A percentile compares a stretch with the other conserved stretches of the same genome.
Conservation (phyloP, 2,113 vertebrate genomes). For the Pedionomus torquatus region DNA sequence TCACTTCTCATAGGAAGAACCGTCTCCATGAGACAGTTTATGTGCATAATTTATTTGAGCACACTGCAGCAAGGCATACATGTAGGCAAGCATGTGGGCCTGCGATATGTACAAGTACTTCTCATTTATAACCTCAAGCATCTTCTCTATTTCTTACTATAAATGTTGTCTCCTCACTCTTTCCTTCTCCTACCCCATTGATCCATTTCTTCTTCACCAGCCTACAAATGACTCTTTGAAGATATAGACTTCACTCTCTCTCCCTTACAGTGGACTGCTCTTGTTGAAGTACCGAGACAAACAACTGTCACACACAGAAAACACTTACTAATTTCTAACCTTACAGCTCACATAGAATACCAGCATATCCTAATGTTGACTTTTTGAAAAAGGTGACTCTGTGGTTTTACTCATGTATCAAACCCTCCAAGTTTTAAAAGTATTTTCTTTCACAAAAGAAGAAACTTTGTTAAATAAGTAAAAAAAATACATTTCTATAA, state of each 20-base stretch:
- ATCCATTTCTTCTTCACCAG: not conserved
- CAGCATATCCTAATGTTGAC: not conserved
- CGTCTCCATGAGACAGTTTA: not conserved
- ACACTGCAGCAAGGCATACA: not conserved
- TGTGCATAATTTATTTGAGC: not conserved
- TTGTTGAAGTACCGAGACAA: not conserved
- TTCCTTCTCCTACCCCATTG: not conserved
- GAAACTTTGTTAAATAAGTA: not conserved
- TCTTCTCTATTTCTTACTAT: not conserved
- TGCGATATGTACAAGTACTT: not conserved
- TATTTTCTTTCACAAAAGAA: not conserved
- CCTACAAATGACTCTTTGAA: not conserved
- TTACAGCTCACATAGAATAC: not conserved
- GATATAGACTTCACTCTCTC: not conserved
- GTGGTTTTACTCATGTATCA: not conserved
- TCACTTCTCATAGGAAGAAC: not conserved
- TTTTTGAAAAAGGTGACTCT: not conserved
- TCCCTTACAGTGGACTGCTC: not conserved
- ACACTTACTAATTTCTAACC: not conserved
- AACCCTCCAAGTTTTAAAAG: fast-evolving
- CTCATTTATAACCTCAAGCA: not conserved
- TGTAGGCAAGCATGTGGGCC: not conserved
- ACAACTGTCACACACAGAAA: not conserved
- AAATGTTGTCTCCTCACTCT: not conserved
- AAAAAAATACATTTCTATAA: not conserved